Conservation (phyloP, 2,113 vertebrate species). For the Malaclemys terrapin region DNA sequence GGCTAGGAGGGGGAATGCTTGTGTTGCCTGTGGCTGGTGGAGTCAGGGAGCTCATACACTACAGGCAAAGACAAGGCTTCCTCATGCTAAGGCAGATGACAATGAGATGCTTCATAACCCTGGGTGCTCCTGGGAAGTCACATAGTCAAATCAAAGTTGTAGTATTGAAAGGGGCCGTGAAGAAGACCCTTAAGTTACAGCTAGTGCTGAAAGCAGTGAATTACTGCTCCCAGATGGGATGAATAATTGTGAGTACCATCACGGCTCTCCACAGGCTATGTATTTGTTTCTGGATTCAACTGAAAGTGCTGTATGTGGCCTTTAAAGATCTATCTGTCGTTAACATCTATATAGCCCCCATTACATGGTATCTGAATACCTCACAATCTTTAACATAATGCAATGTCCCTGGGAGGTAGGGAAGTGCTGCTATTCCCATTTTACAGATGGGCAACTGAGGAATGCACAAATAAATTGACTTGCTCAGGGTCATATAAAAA, state of each 20-base stretch:
- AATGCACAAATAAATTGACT: background rate
- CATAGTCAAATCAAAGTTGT: background rate
- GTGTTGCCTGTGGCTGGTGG: too few species aligned
- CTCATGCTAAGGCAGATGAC: background rate
- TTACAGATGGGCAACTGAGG: background rate
- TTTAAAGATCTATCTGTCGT: background rate
- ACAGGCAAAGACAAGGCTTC: background rate
- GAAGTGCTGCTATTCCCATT: rapidly evolving
- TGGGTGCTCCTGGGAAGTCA: background rate
- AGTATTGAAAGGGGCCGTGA: background rate
- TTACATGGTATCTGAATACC: background rate
- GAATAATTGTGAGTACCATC: background rate
- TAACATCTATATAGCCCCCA: background rate
- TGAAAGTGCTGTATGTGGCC: background rate
- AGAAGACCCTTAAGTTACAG: background rate
- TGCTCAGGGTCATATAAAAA: background rate
- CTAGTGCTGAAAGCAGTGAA: background rate
- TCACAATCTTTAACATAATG: rapidly evolving
- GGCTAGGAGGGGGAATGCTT: too few species aligned
- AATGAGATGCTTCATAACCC: background rate
- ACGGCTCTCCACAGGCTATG: rapidly evolving
- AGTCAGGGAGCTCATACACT: too few species aligned
- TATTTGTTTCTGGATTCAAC: background rate
- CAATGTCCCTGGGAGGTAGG: background rate
- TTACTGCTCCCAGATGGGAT: background rate